Conservation (phyloP, 1,140 invertebrate species). For the Agrypnia vestita region DNA sequence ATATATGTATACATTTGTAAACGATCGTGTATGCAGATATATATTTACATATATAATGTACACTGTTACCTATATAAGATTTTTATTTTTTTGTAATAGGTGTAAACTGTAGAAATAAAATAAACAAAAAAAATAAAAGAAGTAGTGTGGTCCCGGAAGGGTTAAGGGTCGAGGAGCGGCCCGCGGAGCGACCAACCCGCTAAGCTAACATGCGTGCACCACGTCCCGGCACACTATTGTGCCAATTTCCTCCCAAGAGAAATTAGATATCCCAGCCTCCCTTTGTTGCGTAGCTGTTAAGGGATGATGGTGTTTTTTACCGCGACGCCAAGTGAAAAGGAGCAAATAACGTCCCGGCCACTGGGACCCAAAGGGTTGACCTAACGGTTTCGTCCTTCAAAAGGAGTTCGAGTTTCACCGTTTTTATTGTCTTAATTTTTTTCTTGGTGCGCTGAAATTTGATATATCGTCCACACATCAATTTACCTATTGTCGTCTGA, state of each 20-base stretch:
- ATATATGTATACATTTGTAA: too few species aligned
- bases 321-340: conserved; percentile 48
- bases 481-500: neutral
- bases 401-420: conserved; percentile 51
- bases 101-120: too few species aligned
- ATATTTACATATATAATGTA: too few species aligned
- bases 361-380: conserved; percentile 53
- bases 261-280: conserved; percentile 58
- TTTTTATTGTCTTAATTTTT: conserved; percentile 45
- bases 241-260: conserved; percentile 59
- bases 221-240: conserved; percentile 51
- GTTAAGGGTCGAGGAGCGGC: neutral
- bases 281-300: conserved; percentile 58
- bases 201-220: conserved; percentile 24
- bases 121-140: too few species aligned
- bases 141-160: neutral
- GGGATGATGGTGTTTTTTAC: conserved; percentile 55
- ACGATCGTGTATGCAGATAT: too few species aligned
- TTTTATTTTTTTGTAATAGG: too few species aligned
- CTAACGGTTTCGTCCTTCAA: conserved; percentile 49
- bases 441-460: conserved; percentile 19
- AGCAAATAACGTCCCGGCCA: conserved; percentile 55
- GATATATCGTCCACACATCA: conserved; percentile 20
- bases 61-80: too few species aligned
- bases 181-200: neutral